Evolutionary conservation across 1,140 invertebrate species (phyloP).

Genomic region (Telenomus remus): DNA sequence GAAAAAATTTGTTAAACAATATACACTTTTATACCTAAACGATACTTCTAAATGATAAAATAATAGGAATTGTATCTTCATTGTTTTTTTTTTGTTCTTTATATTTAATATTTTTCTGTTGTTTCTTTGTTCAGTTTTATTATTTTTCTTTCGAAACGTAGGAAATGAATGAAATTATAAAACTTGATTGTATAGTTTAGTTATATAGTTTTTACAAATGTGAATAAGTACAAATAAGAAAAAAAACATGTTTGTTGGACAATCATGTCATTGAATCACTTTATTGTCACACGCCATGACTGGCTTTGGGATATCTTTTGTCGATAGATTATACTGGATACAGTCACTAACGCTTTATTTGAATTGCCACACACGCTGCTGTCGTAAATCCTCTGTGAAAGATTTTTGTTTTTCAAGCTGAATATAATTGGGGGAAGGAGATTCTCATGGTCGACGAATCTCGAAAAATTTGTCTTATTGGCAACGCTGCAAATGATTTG

Average conservation of each 20-base stretch:
- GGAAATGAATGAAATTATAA: no score
- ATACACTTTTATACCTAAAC: no score
- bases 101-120: no score
- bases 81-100: no score
- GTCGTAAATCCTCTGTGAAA: conserved; percentile 62
- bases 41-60: no score
- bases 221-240: not conserved
- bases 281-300: conserved; percentile 75
- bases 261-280: conserved; percentile 72
- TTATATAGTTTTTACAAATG: no score
- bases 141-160: no score
- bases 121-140: no score
- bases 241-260: conserved; percentile 18
- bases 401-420: conserved; percentile 14
- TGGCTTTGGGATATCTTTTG: conserved; percentile 74
- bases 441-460: conserved; percentile 8
- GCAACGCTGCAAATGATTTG: not conserved
- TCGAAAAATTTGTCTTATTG: conserved; percentile 1
- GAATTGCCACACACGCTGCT: conserved; percentile 64
- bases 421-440: conserved; percentile 22
- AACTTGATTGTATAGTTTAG: no score
- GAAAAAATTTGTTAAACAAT: no score
- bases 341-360: conserved; percentile 72
- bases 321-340: conserved; percentile 73
- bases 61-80: no score